phyloP scores from a whole-genome alignment of 2,888 invertebrate species.

The Drosophila quinaria region DNA sequence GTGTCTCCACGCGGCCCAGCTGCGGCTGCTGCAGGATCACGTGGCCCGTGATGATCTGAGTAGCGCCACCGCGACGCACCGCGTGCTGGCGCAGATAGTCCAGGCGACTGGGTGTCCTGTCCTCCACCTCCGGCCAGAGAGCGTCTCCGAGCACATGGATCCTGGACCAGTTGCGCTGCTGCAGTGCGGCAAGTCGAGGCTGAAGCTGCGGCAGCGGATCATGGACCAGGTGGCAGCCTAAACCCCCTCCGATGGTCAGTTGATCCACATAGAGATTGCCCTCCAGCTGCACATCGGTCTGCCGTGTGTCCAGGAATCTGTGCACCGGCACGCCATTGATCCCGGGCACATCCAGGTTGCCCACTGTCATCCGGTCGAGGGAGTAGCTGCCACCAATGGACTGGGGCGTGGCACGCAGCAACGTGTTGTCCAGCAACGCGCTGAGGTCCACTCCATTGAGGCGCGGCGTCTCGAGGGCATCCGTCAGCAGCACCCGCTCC shows the following conservation, averaged over 20 bases:
- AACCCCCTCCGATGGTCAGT: slow-evolving; percentile 62
- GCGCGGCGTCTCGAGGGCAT: slow-evolving; percentile 52
- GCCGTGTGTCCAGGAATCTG: slow-evolving; percentile 71
- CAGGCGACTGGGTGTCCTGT: slow-evolving; percentile 30
- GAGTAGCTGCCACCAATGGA: slow-evolving; percentile 72
- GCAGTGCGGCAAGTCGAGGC: slow-evolving; percentile 43
- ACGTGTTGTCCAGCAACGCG: slow-evolving; percentile 68
- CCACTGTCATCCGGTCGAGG: slow-evolving; percentile 57
- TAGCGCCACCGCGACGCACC: slow-evolving; percentile 60
- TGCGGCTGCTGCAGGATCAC: slow-evolving; percentile 67
- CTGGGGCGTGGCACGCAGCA: slow-evolving; percentile 73
- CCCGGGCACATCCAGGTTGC: slow-evolving; percentile 69
- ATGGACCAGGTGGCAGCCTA: slow-evolving; percentile 48
- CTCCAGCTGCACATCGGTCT: slow-evolving; percentile 46
- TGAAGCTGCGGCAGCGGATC: slow-evolving; percentile 38
- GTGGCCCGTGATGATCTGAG: slow-evolving; percentile 78
- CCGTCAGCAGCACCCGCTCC: slow-evolving; percentile 60
- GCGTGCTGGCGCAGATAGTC: slow-evolving; percentile 78
- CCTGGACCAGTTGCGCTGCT: slow-evolving; percentile 63
- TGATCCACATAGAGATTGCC: slow-evolving; percentile 69
- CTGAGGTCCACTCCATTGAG: slow-evolving; percentile 68
- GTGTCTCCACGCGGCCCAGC: slow-evolving; percentile 64
- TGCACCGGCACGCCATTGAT: slow-evolving; percentile 66
- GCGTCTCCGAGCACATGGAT: slow-evolving; percentile 74
- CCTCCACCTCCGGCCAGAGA: slow-evolving; percentile 51